Conservation (phyloP, 2,888 invertebrate species). For the Podotricha telesiphe region DNA sequence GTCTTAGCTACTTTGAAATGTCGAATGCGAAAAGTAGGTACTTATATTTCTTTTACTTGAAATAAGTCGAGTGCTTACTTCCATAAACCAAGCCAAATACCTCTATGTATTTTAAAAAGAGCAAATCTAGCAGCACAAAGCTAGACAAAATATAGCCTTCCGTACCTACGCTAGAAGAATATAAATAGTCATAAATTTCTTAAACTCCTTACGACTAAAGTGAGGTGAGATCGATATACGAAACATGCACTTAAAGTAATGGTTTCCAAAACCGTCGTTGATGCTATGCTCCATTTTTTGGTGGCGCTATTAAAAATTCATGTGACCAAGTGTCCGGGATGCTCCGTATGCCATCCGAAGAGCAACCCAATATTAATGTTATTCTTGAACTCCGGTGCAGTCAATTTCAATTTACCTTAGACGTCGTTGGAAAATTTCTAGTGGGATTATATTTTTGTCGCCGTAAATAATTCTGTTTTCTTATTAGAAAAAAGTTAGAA, state of each 20-base stretch:
- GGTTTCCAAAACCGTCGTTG: slow-evolving; percentile 56
- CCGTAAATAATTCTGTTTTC: neutral
- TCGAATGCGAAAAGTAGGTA: neutral
- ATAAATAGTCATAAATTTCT: slow-evolving; percentile 39
- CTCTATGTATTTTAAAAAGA: slow-evolving; percentile 3
- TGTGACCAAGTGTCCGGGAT: slow-evolving; percentile 57
- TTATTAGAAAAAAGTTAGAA: slow-evolving; percentile 10
- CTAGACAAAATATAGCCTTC: slow-evolving; percentile 28
- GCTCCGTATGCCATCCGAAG: slow-evolving; percentile 45
- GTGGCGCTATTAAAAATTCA: slow-evolving; percentile 64
- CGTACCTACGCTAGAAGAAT: slow-evolving; percentile 33
- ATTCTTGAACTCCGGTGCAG: slow-evolving; percentile 49
- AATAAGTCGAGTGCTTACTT: neutral
- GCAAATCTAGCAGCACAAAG: slow-evolving; percentile 20
- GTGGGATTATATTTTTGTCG: slow-evolving; percentile 18
- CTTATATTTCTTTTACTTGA: slow-evolving; percentile 7
- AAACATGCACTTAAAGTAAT: slow-evolving; percentile 71
- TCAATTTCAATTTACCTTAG: slow-evolving; percentile 52
- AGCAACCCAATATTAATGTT: slow-evolving; percentile 52
- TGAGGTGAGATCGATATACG: slow-evolving; percentile 46
- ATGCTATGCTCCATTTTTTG: slow-evolving; percentile 60
- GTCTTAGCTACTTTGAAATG: neutral
- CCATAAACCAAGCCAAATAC: slow-evolving; percentile 8
- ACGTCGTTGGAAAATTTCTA: slow-evolving; percentile 33
- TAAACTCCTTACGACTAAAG: slow-evolving; percentile 45